Evolutionary conservation across 35 echinoderm and acorn worm genomes (phyloP).

Genomic region (Ophiothrix spiculata): DNA sequence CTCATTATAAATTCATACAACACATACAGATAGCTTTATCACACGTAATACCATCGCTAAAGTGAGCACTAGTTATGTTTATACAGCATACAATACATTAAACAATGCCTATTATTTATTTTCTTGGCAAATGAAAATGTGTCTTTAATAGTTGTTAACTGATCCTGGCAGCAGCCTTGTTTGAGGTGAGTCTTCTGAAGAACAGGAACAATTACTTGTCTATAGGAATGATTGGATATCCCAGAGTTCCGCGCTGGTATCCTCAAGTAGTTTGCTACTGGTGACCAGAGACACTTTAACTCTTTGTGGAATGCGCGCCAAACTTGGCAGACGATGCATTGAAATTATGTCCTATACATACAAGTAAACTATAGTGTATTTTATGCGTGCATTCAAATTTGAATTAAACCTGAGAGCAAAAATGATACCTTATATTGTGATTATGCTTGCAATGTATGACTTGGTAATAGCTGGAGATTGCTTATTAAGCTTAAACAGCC

Average conservation of each 20-base stretch:
- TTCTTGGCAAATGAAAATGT: no score
- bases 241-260: neutral
- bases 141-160: no score
- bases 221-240: neutral
- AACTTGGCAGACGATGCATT: neutral
- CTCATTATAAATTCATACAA: no score
- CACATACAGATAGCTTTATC: no score
- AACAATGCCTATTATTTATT: no score
- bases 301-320: neutral
- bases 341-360: neutral
- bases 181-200: neutral
- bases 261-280: neutral
- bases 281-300: neutral
- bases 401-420: no score
- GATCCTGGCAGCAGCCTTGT: no score
- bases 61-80: no score
- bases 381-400: neutral
- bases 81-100: no score
- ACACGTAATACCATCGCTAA: no score
- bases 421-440: no score
- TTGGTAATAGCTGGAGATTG: neutral
- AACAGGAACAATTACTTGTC: conserved; percentile 9
- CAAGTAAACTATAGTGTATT: neutral
- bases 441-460: neutral
- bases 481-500: neutral